These are phyloP conservation scores for Pterostichus madidus DNA, from an alignment of 2,888 invertebrate species.

Conservation along the genomic window DNA sequence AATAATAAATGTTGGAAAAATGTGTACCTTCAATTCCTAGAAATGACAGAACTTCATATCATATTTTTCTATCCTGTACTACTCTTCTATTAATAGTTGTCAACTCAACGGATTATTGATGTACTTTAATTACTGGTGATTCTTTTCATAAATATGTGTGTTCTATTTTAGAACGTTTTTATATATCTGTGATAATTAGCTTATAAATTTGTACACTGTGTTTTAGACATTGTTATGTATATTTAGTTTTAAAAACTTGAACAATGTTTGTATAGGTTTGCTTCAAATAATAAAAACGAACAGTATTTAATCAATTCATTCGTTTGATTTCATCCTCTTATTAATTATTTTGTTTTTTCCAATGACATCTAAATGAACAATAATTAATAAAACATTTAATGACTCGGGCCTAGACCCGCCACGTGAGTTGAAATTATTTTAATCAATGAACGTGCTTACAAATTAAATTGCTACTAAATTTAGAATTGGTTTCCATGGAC, in stretches of 20 bases:
- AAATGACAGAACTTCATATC: slow-evolving; percentile 63
- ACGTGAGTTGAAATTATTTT: slow-evolving; percentile 24
- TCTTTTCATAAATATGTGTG: slow-evolving; percentile 58
- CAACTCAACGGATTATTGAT: slow-evolving; percentile 43
- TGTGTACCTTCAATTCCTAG: slow-evolving; percentile 57
- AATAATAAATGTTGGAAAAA: slow-evolving; percentile 51
- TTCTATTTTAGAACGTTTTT: slow-evolving; percentile 63
- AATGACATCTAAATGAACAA: slow-evolving; percentile 12
- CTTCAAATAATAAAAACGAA: slow-evolving; percentile 59
- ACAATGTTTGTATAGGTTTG: slow-evolving; percentile 57
- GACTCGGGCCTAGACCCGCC: neutral
- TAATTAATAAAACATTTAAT: slow-evolving; percentile 50
- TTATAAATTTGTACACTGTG: slow-evolving; percentile 62
- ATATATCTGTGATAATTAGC: slow-evolving; percentile 66
- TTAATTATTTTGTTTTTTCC: slow-evolving; percentile 49
- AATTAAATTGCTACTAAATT: slow-evolving; percentile 45
- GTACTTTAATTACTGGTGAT: slow-evolving; percentile 36
- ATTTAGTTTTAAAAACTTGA: slow-evolving; percentile 44
- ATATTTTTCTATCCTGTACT: slow-evolving; percentile 65
- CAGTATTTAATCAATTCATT: slow-evolving; percentile 55
- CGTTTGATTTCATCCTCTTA: neutral
- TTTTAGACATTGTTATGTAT: slow-evolving; percentile 61
- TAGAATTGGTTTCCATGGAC: slow-evolving; percentile 52
- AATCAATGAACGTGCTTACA: slow-evolving; percentile 38
- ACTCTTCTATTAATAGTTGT: slow-evolving; percentile 42